Base-by-base conservation (phyloP, 1,140 invertebrate genomes). In the Ips typographus region DNA sequence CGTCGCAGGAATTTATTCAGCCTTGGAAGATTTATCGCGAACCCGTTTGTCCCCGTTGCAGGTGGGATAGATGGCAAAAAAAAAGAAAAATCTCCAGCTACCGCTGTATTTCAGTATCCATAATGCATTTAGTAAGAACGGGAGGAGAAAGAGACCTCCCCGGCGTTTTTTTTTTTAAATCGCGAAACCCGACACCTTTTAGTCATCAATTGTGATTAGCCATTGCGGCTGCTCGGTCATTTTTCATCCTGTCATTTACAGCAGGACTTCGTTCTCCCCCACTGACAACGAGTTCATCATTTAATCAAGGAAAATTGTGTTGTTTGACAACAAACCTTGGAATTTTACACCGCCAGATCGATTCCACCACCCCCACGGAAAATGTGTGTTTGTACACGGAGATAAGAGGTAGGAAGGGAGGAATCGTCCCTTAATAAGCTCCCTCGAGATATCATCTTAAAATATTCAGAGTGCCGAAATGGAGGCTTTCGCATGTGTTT, bases 211-310 rank as follows among this genome's bases (percentile, higher is more conserved):
- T 47, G 51, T 55, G 62, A 40, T 65, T 52, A 40, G 38, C 62
- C 62, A 65, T 65, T 65, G 62, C 43, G 62, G 52, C 40, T 56
- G 51, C 39, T 8, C 53, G 56, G 37, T 52, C 62, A 65, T 65
- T 65, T 65, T 65, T 65, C 62, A 65, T 65, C 52, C 62, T 65
- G 62, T 65, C 62, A 65, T 6, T 41, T 42, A 22, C 62, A 65
- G 41, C 51, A 40, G n/a, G 37, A 40, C 39, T 55, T 41, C 62
- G 53, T 65, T 43, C 56, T 65, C 52, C 5, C 38, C 22, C 22
- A 22, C 22, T 22, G 22, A 22, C 22, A 22, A 22, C 22, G 22
- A 22, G 51, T 65, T 65, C 51, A 55, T 65, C 51, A 65, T 55
- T 37, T 65, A 65, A 65, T 65, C 62, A 56, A 22, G 44, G 5